These are phyloP conservation scores for Phaedon cochleariae DNA, from an alignment of 2,888 invertebrate species.

Conservation along the genomic window DNA sequence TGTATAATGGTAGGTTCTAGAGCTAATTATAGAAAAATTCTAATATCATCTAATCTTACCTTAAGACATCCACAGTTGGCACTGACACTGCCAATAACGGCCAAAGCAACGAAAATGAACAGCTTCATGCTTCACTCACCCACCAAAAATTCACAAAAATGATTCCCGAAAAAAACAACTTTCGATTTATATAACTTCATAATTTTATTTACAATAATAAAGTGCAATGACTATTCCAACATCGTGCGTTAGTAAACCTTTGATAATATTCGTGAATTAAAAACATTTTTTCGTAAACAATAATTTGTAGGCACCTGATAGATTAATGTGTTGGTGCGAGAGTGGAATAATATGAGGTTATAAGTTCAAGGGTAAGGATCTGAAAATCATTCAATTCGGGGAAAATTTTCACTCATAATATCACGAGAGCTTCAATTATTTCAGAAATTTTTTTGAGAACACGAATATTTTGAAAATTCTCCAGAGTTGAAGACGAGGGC, in stretches of 20 bases:
- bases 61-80: slow-evolving; percentile 58
- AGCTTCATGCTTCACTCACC: slow-evolving; percentile 36
- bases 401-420: too few relatives aligned
- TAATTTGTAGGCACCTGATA: slow-evolving; percentile 11
- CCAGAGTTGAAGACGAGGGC: too few relatives aligned
- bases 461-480: too few relatives aligned
- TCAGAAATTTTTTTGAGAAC: too few relatives aligned
- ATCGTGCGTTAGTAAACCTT: slow-evolving; percentile 12
- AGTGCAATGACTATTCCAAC: slow-evolving; percentile 35
- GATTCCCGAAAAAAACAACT: slow-evolving; percentile 1
- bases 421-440: too few relatives aligned
- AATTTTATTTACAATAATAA: slow-evolving; percentile 32
- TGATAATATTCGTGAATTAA: slow-evolving; percentile 28
- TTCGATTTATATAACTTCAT: slow-evolving; percentile 27
- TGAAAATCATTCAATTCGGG: too few relatives aligned
- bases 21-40: too few relatives aligned
- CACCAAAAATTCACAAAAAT: slow-evolving; percentile 18
- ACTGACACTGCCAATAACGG: slow-evolving; percentile 36
- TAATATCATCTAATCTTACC: too few relatives aligned
- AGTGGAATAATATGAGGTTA: background rate
- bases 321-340: background rate
- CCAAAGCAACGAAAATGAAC: slow-evolving; percentile 29
- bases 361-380: slow-evolving; percentile 10
- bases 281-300: slow-evolving; percentile 31
- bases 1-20: too few relatives aligned